A percentile compares a stretch with the other conserved stretches of the same genome.
phyloP scores from a whole-genome alignment of 2,888 invertebrate species.

The Pyrrhopygopsis socrates region DNA sequence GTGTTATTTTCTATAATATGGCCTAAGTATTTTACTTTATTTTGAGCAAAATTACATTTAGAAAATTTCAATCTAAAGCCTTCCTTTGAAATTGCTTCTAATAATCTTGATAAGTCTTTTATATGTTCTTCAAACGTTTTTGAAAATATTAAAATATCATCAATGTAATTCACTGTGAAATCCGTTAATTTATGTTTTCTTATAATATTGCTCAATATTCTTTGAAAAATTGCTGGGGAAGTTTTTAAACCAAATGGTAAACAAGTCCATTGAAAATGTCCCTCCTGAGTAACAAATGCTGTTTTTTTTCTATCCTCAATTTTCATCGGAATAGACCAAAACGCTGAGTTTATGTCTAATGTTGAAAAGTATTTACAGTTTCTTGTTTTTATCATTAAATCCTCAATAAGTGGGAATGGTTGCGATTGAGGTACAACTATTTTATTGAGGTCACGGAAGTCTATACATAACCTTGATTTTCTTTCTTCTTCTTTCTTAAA shows the following conservation, averaged over 20 bases:
- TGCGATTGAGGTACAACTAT: conserved; percentile 87
- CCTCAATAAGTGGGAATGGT: conserved; percentile 88
- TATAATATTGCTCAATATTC: conserved; percentile 85
- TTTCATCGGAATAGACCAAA: conserved; percentile 88
- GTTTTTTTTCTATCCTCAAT: conserved; percentile 87
- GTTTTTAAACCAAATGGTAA: conserved; percentile 88
- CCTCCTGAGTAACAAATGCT: conserved; percentile 82
- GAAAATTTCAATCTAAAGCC: conserved; percentile 74
- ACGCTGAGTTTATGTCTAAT: conserved; percentile 89
- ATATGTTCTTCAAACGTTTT: conserved; percentile 70
- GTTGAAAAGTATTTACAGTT: conserved; percentile 87
- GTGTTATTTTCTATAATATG: too few relatives aligned
- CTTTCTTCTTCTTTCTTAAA: conserved; percentile 66
- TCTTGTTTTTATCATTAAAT: conserved; percentile 87
- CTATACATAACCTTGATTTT: conserved; percentile 86
- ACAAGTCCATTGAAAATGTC: conserved; percentile 86
- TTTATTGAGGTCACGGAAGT: conserved; percentile 87
- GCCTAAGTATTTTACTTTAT: not conserved
- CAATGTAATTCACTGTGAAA: conserved; percentile 68
- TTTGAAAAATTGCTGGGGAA: conserved; percentile 89
- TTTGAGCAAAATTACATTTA: conserved; percentile 52
- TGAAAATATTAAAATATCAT: conserved; percentile 71
- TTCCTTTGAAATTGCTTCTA: conserved; percentile 67
- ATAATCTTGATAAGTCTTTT: conserved; percentile 48
- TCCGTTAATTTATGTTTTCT: conserved; percentile 73